Evolutionary conservation across 2,888 invertebrate species (phyloP).

Genomic region (Aporophyla nigra): DNA sequence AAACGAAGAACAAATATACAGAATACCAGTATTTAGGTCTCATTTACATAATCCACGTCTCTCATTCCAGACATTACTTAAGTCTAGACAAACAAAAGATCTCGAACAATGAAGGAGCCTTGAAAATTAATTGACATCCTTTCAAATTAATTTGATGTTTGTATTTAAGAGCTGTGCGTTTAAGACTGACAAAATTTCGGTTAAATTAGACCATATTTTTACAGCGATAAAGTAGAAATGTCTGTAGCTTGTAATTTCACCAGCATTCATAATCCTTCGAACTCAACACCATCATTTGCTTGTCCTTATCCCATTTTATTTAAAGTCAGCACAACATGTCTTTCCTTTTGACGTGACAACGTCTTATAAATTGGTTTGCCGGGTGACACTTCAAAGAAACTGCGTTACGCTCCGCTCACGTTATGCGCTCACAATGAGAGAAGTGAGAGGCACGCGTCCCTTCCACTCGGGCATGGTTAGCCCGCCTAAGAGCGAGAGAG

Average conservation of each 20-base stretch:
- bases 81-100: constrained; percentile 50
- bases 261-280: neutral
- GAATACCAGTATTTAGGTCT: constrained; percentile 11
- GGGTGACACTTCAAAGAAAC: no score
- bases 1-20: constrained; percentile 21
- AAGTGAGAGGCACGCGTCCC: no score
- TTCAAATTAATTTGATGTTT: constrained; percentile 33
- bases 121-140: constrained; percentile 48
- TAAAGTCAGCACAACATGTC: no score
- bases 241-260: neutral
- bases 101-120: constrained; percentile 34
- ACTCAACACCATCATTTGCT: neutral
- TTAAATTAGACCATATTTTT: neutral
- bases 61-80: constrained; percentile 40
- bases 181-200: neutral
- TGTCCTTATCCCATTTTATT: no score
- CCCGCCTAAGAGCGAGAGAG: no score
- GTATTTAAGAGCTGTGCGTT: constrained; percentile 3
- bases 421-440: no score
- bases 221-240: neutral
- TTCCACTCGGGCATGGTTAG: no score
- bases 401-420: no score
- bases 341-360: no score
- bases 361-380: no score
- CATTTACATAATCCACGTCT: constrained; percentile 46